Conservation (phyloP, 2,797 vertebrate genomes). For the Chaetodon trifasciatus region DNA sequence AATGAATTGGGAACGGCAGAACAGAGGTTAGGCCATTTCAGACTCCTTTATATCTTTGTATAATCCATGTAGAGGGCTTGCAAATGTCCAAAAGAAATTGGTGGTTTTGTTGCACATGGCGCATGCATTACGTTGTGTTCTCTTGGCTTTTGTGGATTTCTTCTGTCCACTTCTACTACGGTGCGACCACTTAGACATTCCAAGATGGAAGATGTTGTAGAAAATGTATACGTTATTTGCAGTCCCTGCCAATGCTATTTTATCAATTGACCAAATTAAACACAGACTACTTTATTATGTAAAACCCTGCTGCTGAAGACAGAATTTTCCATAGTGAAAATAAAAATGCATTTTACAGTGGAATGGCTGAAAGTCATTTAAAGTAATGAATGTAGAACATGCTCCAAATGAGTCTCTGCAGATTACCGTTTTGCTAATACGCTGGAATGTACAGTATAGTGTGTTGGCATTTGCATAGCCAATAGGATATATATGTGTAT, state of each 20-base stretch:
- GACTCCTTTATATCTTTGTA: slow-evolving; percentile 61
- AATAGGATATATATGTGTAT: slow-evolving; percentile 52
- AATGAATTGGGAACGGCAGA: slow-evolving; percentile 75
- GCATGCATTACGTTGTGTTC: slow-evolving; percentile 41
- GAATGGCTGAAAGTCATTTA: slow-evolving; percentile 62
- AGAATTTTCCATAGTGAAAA: slow-evolving; percentile 26
- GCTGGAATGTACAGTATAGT: slow-evolving; percentile 45
- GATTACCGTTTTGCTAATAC: slow-evolving; percentile 64
- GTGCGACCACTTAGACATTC: slow-evolving; percentile 27
- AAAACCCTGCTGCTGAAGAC: slow-evolving; percentile 23
- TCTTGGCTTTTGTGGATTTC: slow-evolving; percentile 32
- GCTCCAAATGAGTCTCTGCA: slow-evolving; percentile 63
- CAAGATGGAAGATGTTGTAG: slow-evolving; percentile 14
- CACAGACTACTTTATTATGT: slow-evolving; percentile 25
- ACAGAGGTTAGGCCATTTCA: slow-evolving; percentile 70
- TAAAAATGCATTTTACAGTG: slow-evolving; percentile 56
- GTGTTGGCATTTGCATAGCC: slow-evolving; percentile 74
- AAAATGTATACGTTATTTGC: slow-evolving; percentile 42
- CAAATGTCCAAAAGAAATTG: slow-evolving; percentile 70
- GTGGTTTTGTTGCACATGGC: slow-evolving; percentile 65
- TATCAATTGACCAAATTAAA: slow-evolving; percentile 26
- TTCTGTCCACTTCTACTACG: slow-evolving; percentile 16
- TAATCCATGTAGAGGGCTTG: slow-evolving; percentile 58
- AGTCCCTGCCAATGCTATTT: slow-evolving; percentile 34
- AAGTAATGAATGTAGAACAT: slow-evolving; percentile 74